These are phyloP conservation scores for Cichlasoma orientale DNA, from an alignment of 2,797 vertebrate genomes.

Conservation along the genomic window DNA sequence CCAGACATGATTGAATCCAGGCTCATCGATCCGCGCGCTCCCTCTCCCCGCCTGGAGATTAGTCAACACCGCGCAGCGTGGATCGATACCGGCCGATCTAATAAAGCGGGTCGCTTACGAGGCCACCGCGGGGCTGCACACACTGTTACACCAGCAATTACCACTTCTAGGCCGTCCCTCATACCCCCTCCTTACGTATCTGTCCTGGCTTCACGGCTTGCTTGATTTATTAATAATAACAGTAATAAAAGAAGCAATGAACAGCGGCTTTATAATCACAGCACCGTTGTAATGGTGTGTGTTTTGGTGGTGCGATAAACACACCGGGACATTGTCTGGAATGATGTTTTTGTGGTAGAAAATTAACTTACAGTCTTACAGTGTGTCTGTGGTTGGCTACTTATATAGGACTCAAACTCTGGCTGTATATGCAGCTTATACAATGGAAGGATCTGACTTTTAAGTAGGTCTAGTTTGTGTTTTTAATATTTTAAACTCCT, in stretches of 20 bases:
- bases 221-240: conserved; percentile 78
- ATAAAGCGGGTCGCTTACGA: conserved; percentile 81
- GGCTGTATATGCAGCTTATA: background rate
- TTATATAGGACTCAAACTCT: background rate
- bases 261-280: conserved; percentile 63
- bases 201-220: conserved; percentile 55
- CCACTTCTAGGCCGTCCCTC: conserved; percentile 43
- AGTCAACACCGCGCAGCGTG: conserved; percentile 67
- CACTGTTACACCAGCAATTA: conserved; percentile 80
- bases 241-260: conserved; percentile 73
- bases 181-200: conserved; percentile 30
- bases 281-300: conserved; percentile 56
- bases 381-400: background rate
- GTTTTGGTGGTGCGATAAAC: conserved; percentile 38
- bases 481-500: background rate
- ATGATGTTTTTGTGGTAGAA: conserved; percentile 37
- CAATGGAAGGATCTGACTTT: background rate
- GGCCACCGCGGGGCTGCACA: conserved; percentile 73
- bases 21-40: conserved; percentile 66
- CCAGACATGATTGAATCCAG: conserved; percentile 79
- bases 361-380: background rate
- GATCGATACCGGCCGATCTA: conserved; percentile 82
- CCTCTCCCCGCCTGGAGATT: conserved; percentile 68
- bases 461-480: background rate
- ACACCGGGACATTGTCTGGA: conserved; percentile 51